phyloP scores from a whole-genome alignment of 2,797 vertebrate genomes.

The Delichon dasypus region DNA sequence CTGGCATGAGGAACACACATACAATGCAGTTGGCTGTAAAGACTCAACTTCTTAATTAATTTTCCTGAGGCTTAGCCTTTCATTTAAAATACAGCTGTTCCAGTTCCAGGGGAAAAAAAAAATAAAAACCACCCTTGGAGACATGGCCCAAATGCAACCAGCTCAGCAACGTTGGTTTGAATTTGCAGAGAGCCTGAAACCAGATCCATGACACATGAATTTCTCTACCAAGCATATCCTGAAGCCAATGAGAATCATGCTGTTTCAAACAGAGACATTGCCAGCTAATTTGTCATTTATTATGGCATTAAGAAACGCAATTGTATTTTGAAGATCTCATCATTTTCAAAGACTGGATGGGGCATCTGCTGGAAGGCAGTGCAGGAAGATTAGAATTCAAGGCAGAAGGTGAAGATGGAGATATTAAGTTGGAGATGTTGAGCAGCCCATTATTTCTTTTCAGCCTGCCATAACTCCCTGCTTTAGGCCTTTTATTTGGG shows the following conservation, averaged over 20 bases:
- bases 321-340: background rate
- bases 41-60: conserved; percentile 56
- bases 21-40: conserved; percentile 45
- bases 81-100: conserved; percentile 52
- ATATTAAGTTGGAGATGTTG: background rate
- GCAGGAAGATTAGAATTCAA: background rate
- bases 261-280: background rate
- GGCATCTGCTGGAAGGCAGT: background rate
- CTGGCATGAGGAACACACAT: conserved; percentile 7
- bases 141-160: background rate
- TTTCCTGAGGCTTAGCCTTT: conserved; percentile 52
- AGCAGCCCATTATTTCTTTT: background rate
- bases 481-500: background rate
- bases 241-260: background rate
- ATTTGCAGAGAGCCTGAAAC: conserved; percentile 39
- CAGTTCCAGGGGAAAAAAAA: background rate
- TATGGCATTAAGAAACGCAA: background rate
- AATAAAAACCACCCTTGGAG: conserved; percentile 1
- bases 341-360: background rate
- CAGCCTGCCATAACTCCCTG: background rate
- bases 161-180: background rate
- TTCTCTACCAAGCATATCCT: background rate
- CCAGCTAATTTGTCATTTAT: background rate
- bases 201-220: background rate
- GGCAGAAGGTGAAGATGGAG: background rate